A percentile compares a stretch with the other conserved stretches of the same genome.
Conservation (phyloP, 2,888 invertebrate species). For the Drepana falcataria region DNA sequence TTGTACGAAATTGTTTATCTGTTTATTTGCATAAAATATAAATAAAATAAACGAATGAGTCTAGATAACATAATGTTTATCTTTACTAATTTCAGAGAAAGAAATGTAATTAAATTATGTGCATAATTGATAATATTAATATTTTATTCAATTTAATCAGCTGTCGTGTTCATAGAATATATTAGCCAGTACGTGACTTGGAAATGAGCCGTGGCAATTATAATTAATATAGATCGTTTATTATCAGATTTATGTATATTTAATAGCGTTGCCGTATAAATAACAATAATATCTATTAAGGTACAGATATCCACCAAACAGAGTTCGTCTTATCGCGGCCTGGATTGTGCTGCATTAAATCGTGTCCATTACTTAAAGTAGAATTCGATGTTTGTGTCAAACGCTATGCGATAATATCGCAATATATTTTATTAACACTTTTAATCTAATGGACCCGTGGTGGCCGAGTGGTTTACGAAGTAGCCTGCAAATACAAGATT, state of each 20-base stretch:
- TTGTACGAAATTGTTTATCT: too few species aligned
- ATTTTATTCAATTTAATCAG: not conserved
- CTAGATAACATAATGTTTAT: too few species aligned
- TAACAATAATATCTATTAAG: slow-evolving; percentile 34
- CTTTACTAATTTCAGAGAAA: too few species aligned
- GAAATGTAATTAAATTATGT: not conserved
- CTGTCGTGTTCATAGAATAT: slow-evolving; percentile 8
- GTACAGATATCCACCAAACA: slow-evolving; percentile 25
- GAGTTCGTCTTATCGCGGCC: slow-evolving; percentile 53
- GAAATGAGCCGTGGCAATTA: slow-evolving; percentile 9
- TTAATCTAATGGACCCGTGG: slow-evolving; percentile 50
- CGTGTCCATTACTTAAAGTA: slow-evolving; percentile 76
- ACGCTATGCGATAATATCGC: slow-evolving; percentile 69
- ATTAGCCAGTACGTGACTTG: slow-evolving; percentile 18
- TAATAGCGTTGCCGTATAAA: slow-evolving; percentile 11
- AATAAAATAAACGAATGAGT: too few species aligned
- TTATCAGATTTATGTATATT: slow-evolving; percentile 3
- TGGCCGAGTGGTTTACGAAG: slow-evolving; percentile 33
- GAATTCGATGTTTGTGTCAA: slow-evolving; percentile 75
- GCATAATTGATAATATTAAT: not conserved
- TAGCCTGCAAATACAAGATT: not conserved
- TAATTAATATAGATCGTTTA: slow-evolving; percentile 3
- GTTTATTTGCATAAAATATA: too few species aligned
- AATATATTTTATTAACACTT: slow-evolving; percentile 71
- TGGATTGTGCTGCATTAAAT: slow-evolving; percentile 65